Evolutionary conservation across 2,113 vertebrate species (phyloP), one percentile per base, ranked within the genome.

Genomic region (Pundamilia nyererei): DNA sequence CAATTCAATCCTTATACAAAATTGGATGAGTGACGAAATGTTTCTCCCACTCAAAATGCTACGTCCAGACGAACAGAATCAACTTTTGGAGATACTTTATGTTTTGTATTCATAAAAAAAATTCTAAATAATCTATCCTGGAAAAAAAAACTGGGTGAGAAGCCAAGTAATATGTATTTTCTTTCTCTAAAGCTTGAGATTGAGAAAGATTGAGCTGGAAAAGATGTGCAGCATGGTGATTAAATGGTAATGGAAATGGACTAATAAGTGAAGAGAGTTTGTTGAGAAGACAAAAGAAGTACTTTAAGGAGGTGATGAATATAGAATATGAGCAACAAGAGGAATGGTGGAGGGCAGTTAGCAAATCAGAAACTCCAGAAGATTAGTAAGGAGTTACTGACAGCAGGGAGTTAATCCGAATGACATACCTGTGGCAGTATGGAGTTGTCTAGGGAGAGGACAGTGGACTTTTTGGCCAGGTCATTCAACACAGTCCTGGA

Each of bases 41-140:
- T 29, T 56, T 56, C 54, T 56, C 54, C 24, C 54, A 56, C 4
- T 56, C 3, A 56, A 56, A 29, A 56, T 1, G 24, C 54, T 56
- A 56, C 3, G 12, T 3, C 54, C 24, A 29, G 24, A 56, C 3
- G 0, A 56, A 56, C 12, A 29, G 54, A 29, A 3, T 56, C 54
- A 56, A 1, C 54, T 29, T 56, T 56, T 56, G 54, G 12, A 56
- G 7, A 56, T 21, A 56, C 54, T 56, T 3, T 29, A 58, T 58
- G 7, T 15, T 58, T 29, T 58, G 4, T 58, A 29, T 15, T 29
- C 7, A 29, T 29, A 29, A 26, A 56, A 56, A 54, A 5, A 56
- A 14, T 13, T 26, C 26, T 14, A 8, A 55, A 56, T 56, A 56
- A 56, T 58, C 1, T 29, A 58, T 58, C 24, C 26, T 29, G 24